phyloP scores from a whole-genome alignment of 2,113 vertebrate species.

The Heteronetta atricapilla region DNA sequence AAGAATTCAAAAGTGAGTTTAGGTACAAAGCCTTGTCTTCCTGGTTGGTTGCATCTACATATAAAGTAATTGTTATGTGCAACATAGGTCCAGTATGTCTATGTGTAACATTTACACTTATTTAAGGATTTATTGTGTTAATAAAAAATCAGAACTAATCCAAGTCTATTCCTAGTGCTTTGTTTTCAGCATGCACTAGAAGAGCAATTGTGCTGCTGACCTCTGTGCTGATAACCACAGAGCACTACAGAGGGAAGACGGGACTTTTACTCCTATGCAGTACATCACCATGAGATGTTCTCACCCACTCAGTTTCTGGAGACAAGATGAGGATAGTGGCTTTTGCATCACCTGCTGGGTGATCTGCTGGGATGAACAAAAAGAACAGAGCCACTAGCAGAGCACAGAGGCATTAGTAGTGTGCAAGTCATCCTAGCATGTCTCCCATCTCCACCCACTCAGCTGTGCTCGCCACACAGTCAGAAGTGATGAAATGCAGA shows the following conservation, averaged over 20 bases:
- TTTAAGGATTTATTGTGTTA: neutral
- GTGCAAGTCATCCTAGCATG: neutral
- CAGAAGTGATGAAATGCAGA: neutral
- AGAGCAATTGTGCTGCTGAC: rapidly evolving
- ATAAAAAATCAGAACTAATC: neutral
- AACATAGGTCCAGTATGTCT: neutral
- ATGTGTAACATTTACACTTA: neutral
- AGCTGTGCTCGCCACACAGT: neutral
- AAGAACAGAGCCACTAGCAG: neutral
- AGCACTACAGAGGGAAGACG: neutral
- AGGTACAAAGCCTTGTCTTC: neutral
- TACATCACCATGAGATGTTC: neutral
- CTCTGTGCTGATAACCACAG: neutral
- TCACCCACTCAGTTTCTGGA: neutral
- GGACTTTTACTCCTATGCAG: neutral
- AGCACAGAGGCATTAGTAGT: neutral
- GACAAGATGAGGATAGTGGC: neutral
- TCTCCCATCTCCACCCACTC: neutral
- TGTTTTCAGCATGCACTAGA: neutral
- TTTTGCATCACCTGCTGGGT: neutral
- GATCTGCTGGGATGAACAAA: neutral
- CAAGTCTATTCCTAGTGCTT: neutral
- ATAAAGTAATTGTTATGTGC: neutral
- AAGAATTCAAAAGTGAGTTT: neutral
- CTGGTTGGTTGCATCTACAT: neutral